A percentile compares a stretch with the other conserved stretches of the same genome.
Conservation (phyloP, 2,113 vertebrate species). For the Notarius quadriscutis region DNA sequence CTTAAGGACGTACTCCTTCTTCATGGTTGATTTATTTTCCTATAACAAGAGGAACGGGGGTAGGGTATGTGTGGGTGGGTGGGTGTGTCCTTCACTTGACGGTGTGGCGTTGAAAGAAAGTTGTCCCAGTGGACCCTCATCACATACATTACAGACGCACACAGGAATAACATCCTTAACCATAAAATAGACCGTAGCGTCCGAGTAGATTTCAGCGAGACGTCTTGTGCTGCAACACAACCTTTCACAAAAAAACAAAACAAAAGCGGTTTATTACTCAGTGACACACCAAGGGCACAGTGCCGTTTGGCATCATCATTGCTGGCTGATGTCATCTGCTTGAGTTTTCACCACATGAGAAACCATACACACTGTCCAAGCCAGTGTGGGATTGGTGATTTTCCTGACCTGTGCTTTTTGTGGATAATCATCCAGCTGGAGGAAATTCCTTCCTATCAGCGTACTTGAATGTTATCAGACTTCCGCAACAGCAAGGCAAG, state of each 20-base stretch:
- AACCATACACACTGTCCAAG: not conserved
- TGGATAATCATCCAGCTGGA: conserved; percentile 35
- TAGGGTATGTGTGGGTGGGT: not conserved
- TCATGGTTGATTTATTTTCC: not conserved
- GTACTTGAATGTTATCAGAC: conserved; percentile 55
- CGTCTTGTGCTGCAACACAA: not conserved
- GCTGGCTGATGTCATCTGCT: not conserved
- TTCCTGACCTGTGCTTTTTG: not conserved
- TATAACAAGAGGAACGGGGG: not conserved
- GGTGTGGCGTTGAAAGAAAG: not conserved
- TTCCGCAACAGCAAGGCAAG: conserved; percentile 50
- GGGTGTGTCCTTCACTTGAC: not conserved
- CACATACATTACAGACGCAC: not conserved
- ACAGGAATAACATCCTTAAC: not conserved
- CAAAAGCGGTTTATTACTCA: conserved; percentile 16
- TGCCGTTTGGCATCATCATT: not conserved
- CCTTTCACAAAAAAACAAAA: not conserved
- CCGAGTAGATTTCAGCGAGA: not conserved
- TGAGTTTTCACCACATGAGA: not conserved
- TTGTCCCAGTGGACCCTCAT: not conserved
- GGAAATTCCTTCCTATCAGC: conserved; percentile 39
- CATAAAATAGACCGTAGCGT: not conserved
- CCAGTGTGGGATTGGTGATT: not conserved
- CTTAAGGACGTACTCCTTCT: not conserved
- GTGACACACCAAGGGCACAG: not conserved